These are phyloP conservation scores for Sander vitreus DNA, from an alignment of 2,113 vertebrate species.

Conservation along the genomic window DNA sequence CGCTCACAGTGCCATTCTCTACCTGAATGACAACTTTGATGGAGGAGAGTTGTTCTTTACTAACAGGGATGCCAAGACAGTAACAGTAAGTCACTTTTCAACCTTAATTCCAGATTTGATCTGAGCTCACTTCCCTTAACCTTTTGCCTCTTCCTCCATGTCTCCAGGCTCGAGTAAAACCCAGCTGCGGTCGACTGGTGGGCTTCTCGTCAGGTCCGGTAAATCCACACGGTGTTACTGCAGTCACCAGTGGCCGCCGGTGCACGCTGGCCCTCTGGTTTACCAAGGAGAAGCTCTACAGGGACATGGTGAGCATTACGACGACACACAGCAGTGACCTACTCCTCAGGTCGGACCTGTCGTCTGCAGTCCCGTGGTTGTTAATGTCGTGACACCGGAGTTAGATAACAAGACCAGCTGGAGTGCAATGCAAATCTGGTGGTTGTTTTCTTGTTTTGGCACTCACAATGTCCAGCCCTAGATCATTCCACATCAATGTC, in stretches of 20 bases:
- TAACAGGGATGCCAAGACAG: slow-evolving; percentile 89
- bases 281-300: slow-evolving; percentile 90
- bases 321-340: neutral
- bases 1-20: slow-evolving; percentile 90
- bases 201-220: slow-evolving; percentile 94
- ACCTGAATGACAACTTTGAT: slow-evolving; percentile 95
- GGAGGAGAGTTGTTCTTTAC: slow-evolving; percentile 96
- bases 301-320: slow-evolving; percentile 89
- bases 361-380: slow-evolving; percentile 13
- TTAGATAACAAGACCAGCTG: slow-evolving; percentile 47
- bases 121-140: neutral
- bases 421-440: slow-evolving; percentile 69
- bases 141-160: neutral
- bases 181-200: slow-evolving; percentile 92
- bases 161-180: slow-evolving; percentile 89
- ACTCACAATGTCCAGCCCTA: slow-evolving; percentile 17
- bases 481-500: neutral
- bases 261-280: slow-evolving; percentile 95
- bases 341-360: neutral
- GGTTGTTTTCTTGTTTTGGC: slow-evolving; percentile 42
- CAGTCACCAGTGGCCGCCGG: slow-evolving; percentile 89
- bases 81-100: slow-evolving; percentile 86
- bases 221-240: slow-evolving; percentile 94
- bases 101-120: neutral
- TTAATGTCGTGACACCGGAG: slow-evolving; percentile 32